Base-by-base conservation (phyloP, 2,888 invertebrate species). In the Cepaea hortensis region DNA sequence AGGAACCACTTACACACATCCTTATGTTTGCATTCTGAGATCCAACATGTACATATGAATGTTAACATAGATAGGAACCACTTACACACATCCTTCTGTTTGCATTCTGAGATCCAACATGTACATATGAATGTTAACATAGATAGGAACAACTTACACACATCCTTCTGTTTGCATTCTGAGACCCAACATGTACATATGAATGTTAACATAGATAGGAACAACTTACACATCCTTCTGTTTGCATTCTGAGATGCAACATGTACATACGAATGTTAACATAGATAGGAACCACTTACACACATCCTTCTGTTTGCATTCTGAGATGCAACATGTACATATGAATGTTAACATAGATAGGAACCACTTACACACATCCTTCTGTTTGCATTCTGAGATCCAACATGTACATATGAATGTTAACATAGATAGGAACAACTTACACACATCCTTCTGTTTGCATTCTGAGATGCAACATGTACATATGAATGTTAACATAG, bases 1-100 rank as follows among this genome's bases (percentile, higher is more conserved):
- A n/a, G n/a, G n/a, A n/a, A n/a, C n/a, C n/a, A 75, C 75, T 75
- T 46, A 75, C 75, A 15, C 48, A 48, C 48, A 15, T 75, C 75
- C 18, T 46, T 48, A 6, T 23, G 35, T 13, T 15, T 75, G 48
- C 48, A 75, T 75, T 75, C 75, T 48, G 75, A 75, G 18, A 48
- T 46, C 3, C 20, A 15, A 13, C 75, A 48, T 5, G 20, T 15
- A 46, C 46, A 75, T 75, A 75, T 3, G 4, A 48, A 4, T 13
- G 46, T 13, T 3, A 46, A 48, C 46, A 75, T 1, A 48, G n/a
- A n/a, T n/a, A n/a, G n/a, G n/a, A n/a, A n/a, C n/a, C n/a, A 75
- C 75, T 75, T 46, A 75, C 75, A 15, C 48, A 48, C 48, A 15
- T 75, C 75, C 18, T 46, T 48, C 48, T 23, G 35, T 13, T 15